Conservation (phyloP, 30 jellyfish, hydroid and myxozoan genomes). For the Aurelia aurita region DNA sequence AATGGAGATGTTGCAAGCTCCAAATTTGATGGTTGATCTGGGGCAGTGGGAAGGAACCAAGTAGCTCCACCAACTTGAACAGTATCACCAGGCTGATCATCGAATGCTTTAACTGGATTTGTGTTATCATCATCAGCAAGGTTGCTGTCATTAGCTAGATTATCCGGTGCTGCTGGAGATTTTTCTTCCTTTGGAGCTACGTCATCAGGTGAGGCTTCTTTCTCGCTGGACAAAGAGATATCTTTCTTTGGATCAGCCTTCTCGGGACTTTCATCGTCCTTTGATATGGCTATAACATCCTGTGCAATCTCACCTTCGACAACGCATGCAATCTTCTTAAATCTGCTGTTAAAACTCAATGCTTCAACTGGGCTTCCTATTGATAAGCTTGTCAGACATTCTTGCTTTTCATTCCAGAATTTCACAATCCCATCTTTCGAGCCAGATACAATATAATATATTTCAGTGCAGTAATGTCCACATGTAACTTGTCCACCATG, state of each 20-base stretch:
- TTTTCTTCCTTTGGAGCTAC: not conserved
- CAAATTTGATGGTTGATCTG: not conserved
- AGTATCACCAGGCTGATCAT: not conserved
- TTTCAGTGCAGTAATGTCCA: constrained; percentile 10
- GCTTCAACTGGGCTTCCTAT: constrained; percentile 19
- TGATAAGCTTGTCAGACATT: not conserved
- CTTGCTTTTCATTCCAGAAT: constrained; percentile 25
- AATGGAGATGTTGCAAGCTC: not conserved
- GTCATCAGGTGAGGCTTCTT: not conserved
- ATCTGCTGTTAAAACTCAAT: not conserved
- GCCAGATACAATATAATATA: constrained; percentile 18
- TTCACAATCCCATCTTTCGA: constrained; percentile 36
- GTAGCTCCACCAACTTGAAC: not conserved
- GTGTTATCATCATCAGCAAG: not conserved
- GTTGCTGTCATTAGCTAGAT: too few species aligned
- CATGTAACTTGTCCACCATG: constrained; percentile 18
- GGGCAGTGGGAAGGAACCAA: constrained; percentile 38
- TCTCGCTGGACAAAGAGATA: not conserved
- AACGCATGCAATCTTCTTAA: not conserved
- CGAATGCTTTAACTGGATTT: not conserved
- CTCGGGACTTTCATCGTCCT: not conserved
- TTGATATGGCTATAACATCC: not conserved
- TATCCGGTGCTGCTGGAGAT: not conserved
- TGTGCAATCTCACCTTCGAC: not conserved
- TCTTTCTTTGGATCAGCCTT: not conserved